Evolutionary conservation across 2,113 vertebrate genomes (phyloP).

Genomic region (Felis catus): DNA sequence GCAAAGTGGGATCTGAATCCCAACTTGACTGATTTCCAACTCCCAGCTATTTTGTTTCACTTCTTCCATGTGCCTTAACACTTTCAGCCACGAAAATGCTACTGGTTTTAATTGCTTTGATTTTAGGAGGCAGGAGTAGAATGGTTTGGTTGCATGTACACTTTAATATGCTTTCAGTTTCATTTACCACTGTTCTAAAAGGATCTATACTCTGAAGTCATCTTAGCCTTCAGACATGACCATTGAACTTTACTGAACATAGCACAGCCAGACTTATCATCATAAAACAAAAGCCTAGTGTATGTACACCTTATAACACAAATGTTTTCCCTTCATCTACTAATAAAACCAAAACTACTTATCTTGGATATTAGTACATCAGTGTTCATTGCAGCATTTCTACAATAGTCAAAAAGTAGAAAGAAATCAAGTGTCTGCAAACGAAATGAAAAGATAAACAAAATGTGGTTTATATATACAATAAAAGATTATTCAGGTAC

Average conservation of each 20-base stretch:
- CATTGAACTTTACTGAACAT: neutral
- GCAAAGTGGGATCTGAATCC: neutral
- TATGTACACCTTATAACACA: neutral
- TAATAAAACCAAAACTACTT: neutral
- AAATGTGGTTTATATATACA: neutral
- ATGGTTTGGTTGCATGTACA: neutral
- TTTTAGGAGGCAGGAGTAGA: neutral
- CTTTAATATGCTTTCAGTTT: neutral
- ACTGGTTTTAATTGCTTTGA: neutral
- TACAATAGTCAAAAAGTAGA: neutral
- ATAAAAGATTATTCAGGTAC: neutral
- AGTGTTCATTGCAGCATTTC: neutral
- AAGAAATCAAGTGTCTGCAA: neutral
- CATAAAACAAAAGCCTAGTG: neutral
- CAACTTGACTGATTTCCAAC: neutral
- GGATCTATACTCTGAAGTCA: neutral
- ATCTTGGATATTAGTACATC: neutral
- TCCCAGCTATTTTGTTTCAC: neutral
- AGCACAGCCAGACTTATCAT: neutral
- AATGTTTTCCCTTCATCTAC: neutral
- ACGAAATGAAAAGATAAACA: neutral
- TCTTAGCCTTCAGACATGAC: neutral
- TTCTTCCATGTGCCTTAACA: neutral
- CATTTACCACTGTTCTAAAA: neutral
- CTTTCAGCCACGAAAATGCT: neutral